These are phyloP conservation scores for Furcula furcula DNA, from an alignment of 2,888 invertebrate species.

Conservation along the genomic window DNA sequence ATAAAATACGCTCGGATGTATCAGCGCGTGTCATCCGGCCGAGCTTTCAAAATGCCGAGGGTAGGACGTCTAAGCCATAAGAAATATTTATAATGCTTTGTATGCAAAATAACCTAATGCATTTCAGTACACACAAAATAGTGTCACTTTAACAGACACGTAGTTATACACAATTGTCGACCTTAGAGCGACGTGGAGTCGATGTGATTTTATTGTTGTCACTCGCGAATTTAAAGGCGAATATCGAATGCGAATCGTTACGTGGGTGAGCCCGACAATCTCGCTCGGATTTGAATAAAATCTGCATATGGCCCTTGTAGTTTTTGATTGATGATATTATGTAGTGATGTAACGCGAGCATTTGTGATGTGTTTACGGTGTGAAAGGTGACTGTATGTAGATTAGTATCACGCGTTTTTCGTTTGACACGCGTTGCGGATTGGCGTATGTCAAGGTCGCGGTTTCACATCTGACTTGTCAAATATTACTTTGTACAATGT, in stretches of 20 bases:
- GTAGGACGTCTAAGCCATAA: slow-evolving; percentile 59
- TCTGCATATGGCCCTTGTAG: slow-evolving; percentile 63
- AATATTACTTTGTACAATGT: slow-evolving; percentile 51
- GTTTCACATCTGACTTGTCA: slow-evolving; percentile 57
- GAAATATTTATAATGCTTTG: slow-evolving; percentile 80
- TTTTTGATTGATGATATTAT: slow-evolving; percentile 65
- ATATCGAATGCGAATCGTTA: slow-evolving; percentile 41
- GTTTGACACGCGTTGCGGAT: slow-evolving; percentile 58
- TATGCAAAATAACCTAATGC: slow-evolving; percentile 76
- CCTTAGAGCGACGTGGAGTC: slow-evolving; percentile 45
- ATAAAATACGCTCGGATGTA: slow-evolving; percentile 57
- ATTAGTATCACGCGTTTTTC: slow-evolving; percentile 59
- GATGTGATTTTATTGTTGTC: slow-evolving; percentile 40
- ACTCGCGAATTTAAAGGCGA: slow-evolving; percentile 34
- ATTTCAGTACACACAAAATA: slow-evolving; percentile 53
- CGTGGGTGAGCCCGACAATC: slow-evolving; percentile 60
- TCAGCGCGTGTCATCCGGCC: slow-evolving; percentile 69
- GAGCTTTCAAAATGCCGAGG: slow-evolving; percentile 64
- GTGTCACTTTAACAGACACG: slow-evolving; percentile 52
- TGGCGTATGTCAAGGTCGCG: slow-evolving; percentile 64
- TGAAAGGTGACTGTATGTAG: slow-evolving; percentile 76
- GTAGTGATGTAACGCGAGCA: slow-evolving; percentile 55
- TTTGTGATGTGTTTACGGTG: slow-evolving; percentile 52
- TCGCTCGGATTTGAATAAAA: slow-evolving; percentile 59
- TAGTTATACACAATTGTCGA: slow-evolving; percentile 49